Conservation (phyloP, 2,888 invertebrate genomes). For the Antheraea assamensis region DNA sequence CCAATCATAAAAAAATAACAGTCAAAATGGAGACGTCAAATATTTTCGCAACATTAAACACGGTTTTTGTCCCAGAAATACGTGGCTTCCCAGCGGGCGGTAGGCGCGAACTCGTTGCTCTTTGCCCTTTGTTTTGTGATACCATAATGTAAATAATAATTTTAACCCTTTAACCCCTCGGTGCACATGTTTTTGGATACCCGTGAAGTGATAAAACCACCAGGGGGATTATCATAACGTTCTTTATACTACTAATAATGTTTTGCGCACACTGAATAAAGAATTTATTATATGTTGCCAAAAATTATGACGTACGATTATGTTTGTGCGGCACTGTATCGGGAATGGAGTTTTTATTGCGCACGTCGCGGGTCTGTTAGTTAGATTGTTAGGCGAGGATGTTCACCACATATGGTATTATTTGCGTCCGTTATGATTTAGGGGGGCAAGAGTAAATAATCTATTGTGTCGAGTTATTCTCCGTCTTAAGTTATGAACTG, state of each 20-base stretch:
- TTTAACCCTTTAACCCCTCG: slow-evolving; percentile 71
- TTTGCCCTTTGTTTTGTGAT: slow-evolving; percentile 54
- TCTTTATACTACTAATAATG: neutral
- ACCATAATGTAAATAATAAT: slow-evolving; percentile 73
- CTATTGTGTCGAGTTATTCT: neutral
- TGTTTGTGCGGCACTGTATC: slow-evolving; percentile 50
- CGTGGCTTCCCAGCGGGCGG: slow-evolving; percentile 59
- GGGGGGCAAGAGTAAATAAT: slow-evolving; percentile 7
- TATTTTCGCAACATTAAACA: slow-evolving; percentile 26
- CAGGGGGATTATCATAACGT: slow-evolving; percentile 11
- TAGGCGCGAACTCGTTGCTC: slow-evolving; percentile 72
- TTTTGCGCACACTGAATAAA: neutral
- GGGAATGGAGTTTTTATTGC: slow-evolving; percentile 63
- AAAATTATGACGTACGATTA: slow-evolving; percentile 10
- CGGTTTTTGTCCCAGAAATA: slow-evolving; percentile 58
- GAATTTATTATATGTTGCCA: slow-evolving; percentile 5
- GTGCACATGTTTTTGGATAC: slow-evolving; percentile 65
- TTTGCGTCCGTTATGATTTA: slow-evolving; percentile 43
- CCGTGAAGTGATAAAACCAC: slow-evolving; percentile 37
- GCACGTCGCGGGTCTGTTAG: slow-evolving; percentile 47
- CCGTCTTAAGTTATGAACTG: slow-evolving; percentile 2
- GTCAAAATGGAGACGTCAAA: slow-evolving; percentile 21
- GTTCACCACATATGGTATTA: slow-evolving; percentile 59
- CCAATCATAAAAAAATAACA: slow-evolving; percentile 13
- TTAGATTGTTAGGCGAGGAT: slow-evolving; percentile 54